Evolutionary conservation across 2,113 vertebrate species (phyloP).

Genomic region (Neogale vison): DNA sequence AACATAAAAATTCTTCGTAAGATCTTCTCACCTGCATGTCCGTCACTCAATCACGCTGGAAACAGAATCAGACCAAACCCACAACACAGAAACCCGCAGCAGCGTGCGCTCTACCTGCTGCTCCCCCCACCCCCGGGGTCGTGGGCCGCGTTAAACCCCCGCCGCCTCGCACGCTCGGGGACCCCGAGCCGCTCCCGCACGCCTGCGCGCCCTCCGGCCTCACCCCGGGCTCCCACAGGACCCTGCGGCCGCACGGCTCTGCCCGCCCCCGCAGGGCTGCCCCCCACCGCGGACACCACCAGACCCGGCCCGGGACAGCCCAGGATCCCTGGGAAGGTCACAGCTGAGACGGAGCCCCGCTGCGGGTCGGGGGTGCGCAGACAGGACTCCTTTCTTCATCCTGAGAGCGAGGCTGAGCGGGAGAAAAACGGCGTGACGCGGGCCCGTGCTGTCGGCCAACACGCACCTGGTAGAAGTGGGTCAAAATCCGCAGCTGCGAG

Average conservation of each 20-base stretch:
- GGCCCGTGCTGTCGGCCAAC: not conserved
- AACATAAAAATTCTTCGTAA: not conserved
- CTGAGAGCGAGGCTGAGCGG: not conserved
- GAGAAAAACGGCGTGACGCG: rapidly evolving
- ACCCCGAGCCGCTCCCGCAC: not conserved
- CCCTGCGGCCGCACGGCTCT: not conserved
- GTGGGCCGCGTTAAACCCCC: rapidly evolving
- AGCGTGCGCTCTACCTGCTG: too few relatives aligned
- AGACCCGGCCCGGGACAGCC: too few relatives aligned
- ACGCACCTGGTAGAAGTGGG: slow-evolving; percentile 97
- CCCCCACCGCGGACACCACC: too few relatives aligned
- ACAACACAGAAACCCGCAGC: not conserved
- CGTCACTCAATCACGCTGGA: not conserved
- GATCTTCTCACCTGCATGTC: not conserved
- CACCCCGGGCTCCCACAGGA: not conserved
- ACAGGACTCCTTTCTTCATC: not conserved
- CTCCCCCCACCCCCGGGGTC: not conserved
- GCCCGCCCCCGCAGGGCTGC: not conserved
- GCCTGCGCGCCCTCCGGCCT: rapidly evolving
- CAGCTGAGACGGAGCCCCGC: too few relatives aligned
- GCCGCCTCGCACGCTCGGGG: not conserved
- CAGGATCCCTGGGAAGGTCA: not conserved
- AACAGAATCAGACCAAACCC: not conserved
- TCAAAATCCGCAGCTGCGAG: slow-evolving; percentile 94
- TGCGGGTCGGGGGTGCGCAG: rapidly evolving